phyloP scores from a whole-genome alignment of 2,113 vertebrate species.

The Hepsetus odoe region DNA sequence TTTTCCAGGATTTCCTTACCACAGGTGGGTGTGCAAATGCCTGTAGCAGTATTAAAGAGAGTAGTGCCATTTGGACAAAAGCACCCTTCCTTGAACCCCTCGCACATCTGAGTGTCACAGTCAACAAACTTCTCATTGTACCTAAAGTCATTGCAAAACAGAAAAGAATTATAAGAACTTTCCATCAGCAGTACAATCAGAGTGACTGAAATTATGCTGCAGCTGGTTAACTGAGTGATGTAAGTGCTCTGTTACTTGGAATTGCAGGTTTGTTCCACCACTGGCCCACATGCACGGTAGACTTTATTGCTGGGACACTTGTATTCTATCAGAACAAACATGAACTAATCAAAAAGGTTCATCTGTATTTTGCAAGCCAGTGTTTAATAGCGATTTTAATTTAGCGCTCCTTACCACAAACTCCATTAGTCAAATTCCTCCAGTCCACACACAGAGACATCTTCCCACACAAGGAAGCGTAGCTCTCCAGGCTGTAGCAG shows the following conservation, averaged over 20 bases:
- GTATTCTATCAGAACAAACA: slow-evolving; percentile 66
- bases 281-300: slow-evolving; percentile 82
- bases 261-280: slow-evolving; percentile 76
- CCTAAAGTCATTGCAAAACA: slow-evolving; percentile 18
- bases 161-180: background rate
- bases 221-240: background rate
- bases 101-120: background rate
- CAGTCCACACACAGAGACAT: slow-evolving; percentile 82
- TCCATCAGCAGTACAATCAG: background rate
- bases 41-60: slow-evolving; percentile 23
- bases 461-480: slow-evolving; percentile 76
- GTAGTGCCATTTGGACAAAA: slow-evolving; percentile 39
- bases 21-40: slow-evolving; percentile 34
- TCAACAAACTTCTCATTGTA: slow-evolving; percentile 44
- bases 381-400: background rate
- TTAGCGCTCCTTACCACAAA: slow-evolving; percentile 78
- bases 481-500: slow-evolving; percentile 82
- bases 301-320: slow-evolving; percentile 72
- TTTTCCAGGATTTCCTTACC: slow-evolving; percentile 37
- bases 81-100: slow-evolving; percentile 44
- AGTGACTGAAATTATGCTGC: background rate
- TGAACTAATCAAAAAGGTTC: slow-evolving; percentile 20
- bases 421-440: slow-evolving; percentile 73
- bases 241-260: slow-evolving; percentile 69
- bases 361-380: background rate